Percentiles rank a stretch among this genome's conserved stretches.
Evolutionary conservation across 2,797 vertebrate species (phyloP).

Genomic region (Macropus fuliginosus): DNA sequence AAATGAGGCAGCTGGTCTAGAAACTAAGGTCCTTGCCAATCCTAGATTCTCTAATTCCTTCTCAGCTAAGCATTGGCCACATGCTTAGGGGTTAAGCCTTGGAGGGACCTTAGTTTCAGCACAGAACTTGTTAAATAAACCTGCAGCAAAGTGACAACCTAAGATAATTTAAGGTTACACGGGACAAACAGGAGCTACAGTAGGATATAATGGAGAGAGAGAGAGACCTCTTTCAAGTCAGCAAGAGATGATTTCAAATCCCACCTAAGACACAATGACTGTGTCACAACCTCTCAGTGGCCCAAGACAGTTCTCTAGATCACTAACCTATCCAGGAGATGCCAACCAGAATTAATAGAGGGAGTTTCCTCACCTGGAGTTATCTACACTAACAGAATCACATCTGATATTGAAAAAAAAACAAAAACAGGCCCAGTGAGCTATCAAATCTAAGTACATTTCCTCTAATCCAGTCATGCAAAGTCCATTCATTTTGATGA

Average conservation of each 20-base stretch:
- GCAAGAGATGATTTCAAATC: background rate
- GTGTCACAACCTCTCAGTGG: background rate
- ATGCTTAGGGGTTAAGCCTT: background rate
- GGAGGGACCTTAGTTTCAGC: background rate
- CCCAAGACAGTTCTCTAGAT: background rate
- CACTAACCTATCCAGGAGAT: background rate
- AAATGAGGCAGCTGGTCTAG: background rate
- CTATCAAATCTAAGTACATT: background rate
- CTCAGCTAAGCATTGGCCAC: background rate
- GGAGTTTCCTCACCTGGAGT: background rate
- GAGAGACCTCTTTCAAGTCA: background rate
- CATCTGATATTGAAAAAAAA: background rate
- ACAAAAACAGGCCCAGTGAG: background rate
- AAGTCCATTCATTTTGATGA: background rate
- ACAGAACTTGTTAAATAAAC: background rate
- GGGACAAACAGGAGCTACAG: background rate
- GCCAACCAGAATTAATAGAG: background rate
- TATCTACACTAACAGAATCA: background rate
- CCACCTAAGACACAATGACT: background rate
- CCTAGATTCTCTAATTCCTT: background rate
- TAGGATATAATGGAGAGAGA: background rate
- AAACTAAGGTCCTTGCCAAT: background rate
- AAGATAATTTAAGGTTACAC: background rate
- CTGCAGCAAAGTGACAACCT: background rate
- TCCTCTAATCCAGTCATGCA: background rate